A percentile compares a stretch with the other conserved stretches of the same genome.
Conservation (phyloP, 1,140 invertebrate species). For the Conus ventricosus region DNA sequence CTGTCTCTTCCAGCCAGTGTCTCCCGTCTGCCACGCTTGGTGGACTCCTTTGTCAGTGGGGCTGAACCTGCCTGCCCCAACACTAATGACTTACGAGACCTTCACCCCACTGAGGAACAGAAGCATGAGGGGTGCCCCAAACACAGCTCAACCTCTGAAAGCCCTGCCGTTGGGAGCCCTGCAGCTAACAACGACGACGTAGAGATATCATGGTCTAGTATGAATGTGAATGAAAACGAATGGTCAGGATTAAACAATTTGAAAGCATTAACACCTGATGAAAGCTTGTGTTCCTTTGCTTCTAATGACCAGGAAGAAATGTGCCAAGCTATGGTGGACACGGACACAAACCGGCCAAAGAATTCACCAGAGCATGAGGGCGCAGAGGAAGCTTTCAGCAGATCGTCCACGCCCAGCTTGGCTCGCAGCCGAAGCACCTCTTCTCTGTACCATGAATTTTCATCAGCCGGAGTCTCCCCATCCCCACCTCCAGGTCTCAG, state of each 20-base stretch:
- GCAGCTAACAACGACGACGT: neutral
- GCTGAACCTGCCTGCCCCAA: conserved; percentile 3
- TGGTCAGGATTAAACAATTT: conserved; percentile 23
- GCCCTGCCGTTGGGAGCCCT: neutral
- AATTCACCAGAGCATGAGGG: neutral
- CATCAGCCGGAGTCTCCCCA: conserved; percentile 13
- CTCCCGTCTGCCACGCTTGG: neutral
- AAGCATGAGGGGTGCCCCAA: neutral
- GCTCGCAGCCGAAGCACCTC: conserved; percentile 23
- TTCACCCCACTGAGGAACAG: neutral
- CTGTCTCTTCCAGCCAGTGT: neutral
- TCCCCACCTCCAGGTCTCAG: conserved; percentile 18
- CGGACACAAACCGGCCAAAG: neutral
- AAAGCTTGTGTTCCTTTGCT: conserved; percentile 28
- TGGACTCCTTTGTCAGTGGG: conserved; percentile 21
- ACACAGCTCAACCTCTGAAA: neutral
- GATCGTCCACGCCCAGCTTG: neutral
- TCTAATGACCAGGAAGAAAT: conserved; percentile 21
- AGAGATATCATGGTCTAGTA: conserved; percentile 26
- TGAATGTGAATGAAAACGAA: conserved; percentile 32
- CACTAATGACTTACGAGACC: neutral
- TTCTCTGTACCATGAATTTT: conserved; percentile 27
- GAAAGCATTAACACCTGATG: conserved; percentile 20
- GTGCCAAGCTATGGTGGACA: neutral
- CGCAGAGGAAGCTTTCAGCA: neutral